Evolutionary conservation across 2,888 invertebrate genomes (phyloP), one percentile per base, ranked within the genome.

Genomic region (Cephus runcator): DNA sequence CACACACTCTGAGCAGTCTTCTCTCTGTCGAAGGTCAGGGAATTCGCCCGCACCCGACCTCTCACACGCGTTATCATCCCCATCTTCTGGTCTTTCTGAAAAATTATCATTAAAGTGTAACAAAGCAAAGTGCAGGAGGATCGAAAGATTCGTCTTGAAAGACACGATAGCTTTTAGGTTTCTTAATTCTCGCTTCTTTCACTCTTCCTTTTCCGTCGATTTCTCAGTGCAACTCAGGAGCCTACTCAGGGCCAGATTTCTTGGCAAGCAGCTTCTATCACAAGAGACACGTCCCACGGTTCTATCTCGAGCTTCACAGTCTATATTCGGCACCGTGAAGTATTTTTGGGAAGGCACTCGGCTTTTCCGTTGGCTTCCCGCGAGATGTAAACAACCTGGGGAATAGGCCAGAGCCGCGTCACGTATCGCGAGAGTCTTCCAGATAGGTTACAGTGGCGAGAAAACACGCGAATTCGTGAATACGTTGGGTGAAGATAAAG

Each of bases 1-100:
- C 95, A 95, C 78, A 95, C 95, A 83, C 94, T 95, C 90, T 95
- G 95, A 11, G 95, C 95, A 79, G 95, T 95, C 92, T 94, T 95
- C 86, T 95, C 95, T 85, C 95, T 94, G 56, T 95, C 93, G 84
- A 94, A 92, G 80, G 94, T 93, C 90, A 95, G 92, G 69, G 94
- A 94, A 88, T 94, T 93, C 88, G 94, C 93, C 85, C 94, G 93
- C 75, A 95, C 92, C 79, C 95, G 92, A n/a, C 94, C 94, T 74
- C 95, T 93, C 85, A 95, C 95, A 87, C 95, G 92, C 56, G 94
- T 95, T 87, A 95, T 95, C 95, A 95, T 95, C 76, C 95, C 95
- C 95, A 95, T 95, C 15, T 79, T 80, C 71, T 31, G 31, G 12
- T 73, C 23, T 56, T 12, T 34, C 23, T 71, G 40, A 40, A 40